These are phyloP conservation scores for Mareca strepera DNA, from an alignment of 2,797 vertebrate genomes.

Conservation along the genomic window DNA sequence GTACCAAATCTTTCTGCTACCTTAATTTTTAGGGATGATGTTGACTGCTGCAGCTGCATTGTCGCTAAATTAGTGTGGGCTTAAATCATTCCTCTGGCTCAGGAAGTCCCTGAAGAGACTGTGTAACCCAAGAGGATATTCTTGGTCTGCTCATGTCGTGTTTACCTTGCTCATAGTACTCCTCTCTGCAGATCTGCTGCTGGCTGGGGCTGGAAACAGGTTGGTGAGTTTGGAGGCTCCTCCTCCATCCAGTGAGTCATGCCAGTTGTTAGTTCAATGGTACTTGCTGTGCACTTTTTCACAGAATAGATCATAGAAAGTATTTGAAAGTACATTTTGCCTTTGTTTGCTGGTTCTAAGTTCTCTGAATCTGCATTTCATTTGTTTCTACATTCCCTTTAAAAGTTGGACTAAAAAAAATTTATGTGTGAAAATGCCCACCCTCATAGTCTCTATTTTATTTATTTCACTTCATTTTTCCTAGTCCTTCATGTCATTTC, in stretches of 20 bases:
- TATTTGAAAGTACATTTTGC: not conserved
- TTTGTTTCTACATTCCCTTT: not conserved
- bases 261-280: not conserved
- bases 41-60: not conserved
- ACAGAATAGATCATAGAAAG: not conserved
- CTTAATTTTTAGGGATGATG: not conserved
- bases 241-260: not conserved
- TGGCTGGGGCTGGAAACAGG: not conserved
- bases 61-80: not conserved
- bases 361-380: not conserved
- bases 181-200: not conserved
- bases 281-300: not conserved
- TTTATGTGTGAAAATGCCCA: not conserved
- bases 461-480: not conserved
- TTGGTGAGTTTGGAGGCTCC: not conserved
- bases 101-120: not conserved
- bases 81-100: not conserved
- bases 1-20: not conserved
- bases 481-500: not conserved
- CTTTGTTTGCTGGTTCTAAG: not conserved
- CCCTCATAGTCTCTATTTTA: not conserved
- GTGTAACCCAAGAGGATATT: rapidly evolving
- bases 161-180: not conserved
- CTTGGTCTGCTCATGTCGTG: rapidly evolving
- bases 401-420: not conserved